phyloP scores from a whole-genome alignment of 2,888 invertebrate species.

The Hirtodrosophila alboralis region DNA sequence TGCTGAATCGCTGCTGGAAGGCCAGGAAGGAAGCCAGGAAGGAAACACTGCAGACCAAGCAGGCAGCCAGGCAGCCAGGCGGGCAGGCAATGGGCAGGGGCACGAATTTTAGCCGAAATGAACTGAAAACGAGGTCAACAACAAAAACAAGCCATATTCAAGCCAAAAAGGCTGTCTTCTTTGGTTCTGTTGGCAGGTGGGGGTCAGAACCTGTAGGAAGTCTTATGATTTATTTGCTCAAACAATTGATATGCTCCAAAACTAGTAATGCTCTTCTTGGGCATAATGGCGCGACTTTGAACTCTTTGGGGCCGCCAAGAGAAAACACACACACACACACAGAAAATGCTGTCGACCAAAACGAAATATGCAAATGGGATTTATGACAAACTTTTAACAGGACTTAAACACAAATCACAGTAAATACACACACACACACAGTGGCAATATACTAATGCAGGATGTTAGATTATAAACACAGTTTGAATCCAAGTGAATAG shows the following conservation, averaged over 20 bases:
- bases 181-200: constrained; percentile 12
- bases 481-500: constrained; percentile 70
- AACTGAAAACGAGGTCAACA: constrained; percentile 61
- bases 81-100: too few species aligned
- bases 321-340: too few species aligned
- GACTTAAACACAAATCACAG: constrained; percentile 56
- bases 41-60: constrained; percentile 56
- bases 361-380: constrained; percentile 76
- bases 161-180: constrained; percentile 20
- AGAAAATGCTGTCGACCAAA: constrained; percentile 18
- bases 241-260: constrained; percentile 62
- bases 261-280: constrained; percentile 17
- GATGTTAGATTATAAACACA: constrained; percentile 43
- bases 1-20: constrained; percentile 44
- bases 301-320: constrained; percentile 42
- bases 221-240: constrained; percentile 70
- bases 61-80: too few species aligned
- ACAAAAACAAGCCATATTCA: constrained; percentile 12
- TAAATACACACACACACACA: too few species aligned
- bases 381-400: constrained; percentile 77
- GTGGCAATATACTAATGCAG: constrained; percentile 17
- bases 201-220: constrained; percentile 47
- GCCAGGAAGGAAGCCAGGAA: constrained; percentile 48
- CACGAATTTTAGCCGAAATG: constrained; percentile 31
- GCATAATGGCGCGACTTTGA: constrained; percentile 25